Base-by-base conservation (phyloP, 1,140 invertebrate species). In the Hycleus phaleratus region DNA sequence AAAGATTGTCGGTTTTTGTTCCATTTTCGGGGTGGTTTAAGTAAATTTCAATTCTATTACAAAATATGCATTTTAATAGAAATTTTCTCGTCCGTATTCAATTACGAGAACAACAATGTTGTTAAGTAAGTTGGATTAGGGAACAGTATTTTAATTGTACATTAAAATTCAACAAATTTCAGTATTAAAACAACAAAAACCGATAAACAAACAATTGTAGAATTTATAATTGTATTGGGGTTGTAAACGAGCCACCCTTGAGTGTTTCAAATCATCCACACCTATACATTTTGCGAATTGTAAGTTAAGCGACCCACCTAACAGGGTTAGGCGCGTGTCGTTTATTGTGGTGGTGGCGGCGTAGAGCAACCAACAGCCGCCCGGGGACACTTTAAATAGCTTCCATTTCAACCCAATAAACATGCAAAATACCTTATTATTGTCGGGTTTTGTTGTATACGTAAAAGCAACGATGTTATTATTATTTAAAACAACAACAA, bases 351-450 rank as follows among this genome's bases (percentile, higher is more conserved):
- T 42, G 12, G 46, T 46, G 11, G 52, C 25, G 53, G 45, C 32
- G 51, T 26, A 42, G 47, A 52, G 49, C 45, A 47, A 53, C 60
- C 51, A 65, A 66, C 58, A 44, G 58, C 57, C 60, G 63, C 69
- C 69, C 59, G 55, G 60, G 69, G 68, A 63, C 62, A 72, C 60
- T 69, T 70, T 71, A 72, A 72, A 72, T 72, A 66, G 68, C 69
- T 71, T 68, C 71, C 69, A 70, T 72, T 72, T 69, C 71, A 71
- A 64, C 53, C 66, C 71, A 72, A 72, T 72, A 72, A 72, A 70
- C 71, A 72, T 72, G 71, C 70, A 72, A 72, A 72, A 71, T 65
- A 68, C 66, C 66, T 70, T 61, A 69, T 72, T 72, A 72, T 72
- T 32, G 32, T 7, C 32, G 32, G 32, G 32, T 32, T 32, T 32